Evolutionary conservation across 2,113 vertebrate species (phyloP), one percentile per base, ranked within the genome.

Genomic region (Microcebus griseorufus): DNA sequence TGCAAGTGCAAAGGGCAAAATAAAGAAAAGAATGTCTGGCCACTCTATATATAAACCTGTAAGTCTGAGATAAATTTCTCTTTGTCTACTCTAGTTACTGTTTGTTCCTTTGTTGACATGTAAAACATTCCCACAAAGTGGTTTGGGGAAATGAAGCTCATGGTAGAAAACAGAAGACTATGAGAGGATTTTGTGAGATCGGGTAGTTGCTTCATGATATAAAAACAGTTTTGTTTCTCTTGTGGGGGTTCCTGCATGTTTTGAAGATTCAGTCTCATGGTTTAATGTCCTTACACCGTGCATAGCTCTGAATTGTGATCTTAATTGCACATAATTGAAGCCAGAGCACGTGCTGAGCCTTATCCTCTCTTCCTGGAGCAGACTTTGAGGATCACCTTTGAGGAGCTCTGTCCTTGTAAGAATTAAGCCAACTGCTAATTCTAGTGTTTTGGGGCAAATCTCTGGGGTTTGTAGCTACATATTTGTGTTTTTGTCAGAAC

Each of bases 21-120:
- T 34, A 87, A 90, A 90, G 79, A 80, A 58, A 88, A 92, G 82
- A 97, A 97, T 72, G 92, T 95, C 95, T 94, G 53, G 79, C 17
- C 29, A 64, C 69, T 78, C 88, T 96, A 32, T 93, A 85, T 90
- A 80, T 95, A 96, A 93, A 90, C 45, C 73, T 86, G 39, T 60
- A 73, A 88, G 89, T 76, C 86, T 86, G 93, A 64, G 86, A 45
- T 70, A 17, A 51, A 88, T 96, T 64, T 94, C 62, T 51, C 70
- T 89, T 96, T 78, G 84, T 86, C 96, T 97, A 4, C 85, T 97
- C 85, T 88, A 67, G 88, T 93, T 96, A 93, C 94, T 81, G 51
- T 89, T 73, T 93, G 39, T 1, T 34, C 10, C 76, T 95, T 88
- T 83, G 91, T 86, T 88, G 72, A 95, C 82, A 86, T 37, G 55